Percentiles rank a stretch among this genome's conserved stretches.
Evolutionary conservation across 2,113 vertebrate species (phyloP).

Genomic region (Cepphus grylle): DNA sequence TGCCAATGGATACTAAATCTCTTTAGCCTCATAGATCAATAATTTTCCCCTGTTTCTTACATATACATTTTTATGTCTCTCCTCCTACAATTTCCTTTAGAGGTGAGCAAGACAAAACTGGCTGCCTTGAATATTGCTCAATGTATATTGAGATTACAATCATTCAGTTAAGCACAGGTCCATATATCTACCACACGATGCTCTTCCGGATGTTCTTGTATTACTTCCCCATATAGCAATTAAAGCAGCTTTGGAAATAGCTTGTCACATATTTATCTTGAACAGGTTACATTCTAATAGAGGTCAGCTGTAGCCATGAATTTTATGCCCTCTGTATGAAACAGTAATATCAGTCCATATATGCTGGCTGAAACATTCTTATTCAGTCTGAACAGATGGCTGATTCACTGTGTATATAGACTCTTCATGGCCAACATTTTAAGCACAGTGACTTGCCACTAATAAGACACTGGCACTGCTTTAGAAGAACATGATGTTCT

Average conservation of each 20-base stretch:
- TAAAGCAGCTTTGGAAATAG: slow-evolving; percentile 26
- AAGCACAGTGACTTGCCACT: slow-evolving; percentile 15
- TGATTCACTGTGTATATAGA: not conserved
- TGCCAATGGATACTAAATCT: not conserved
- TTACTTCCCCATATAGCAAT: not conserved
- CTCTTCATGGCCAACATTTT: slow-evolving; percentile 28
- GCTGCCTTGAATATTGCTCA: not conserved
- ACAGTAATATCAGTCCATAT: slow-evolving; percentile 20
- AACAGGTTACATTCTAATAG: not conserved
- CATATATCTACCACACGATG: not conserved
- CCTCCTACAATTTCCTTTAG: not conserved
- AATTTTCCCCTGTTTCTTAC: not conserved
- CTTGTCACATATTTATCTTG: not conserved
- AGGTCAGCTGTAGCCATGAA: slow-evolving; percentile 1
- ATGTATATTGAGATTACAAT: not conserved
- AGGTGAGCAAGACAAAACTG: not conserved
- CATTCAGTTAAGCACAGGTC: not conserved
- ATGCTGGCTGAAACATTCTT: not conserved
- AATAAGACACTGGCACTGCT: slow-evolving; percentile 32
- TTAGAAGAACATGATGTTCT: slow-evolving; percentile 33
- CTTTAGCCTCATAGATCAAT: not conserved
- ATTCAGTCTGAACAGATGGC: slow-evolving; percentile 13
- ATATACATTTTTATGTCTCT: not conserved
- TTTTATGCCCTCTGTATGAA: slow-evolving; percentile 6
- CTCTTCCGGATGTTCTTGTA: not conserved